These are phyloP conservation scores for Paramormyrops kingsleyae DNA, from an alignment of 2,113 vertebrate species.

Conservation along the genomic window DNA sequence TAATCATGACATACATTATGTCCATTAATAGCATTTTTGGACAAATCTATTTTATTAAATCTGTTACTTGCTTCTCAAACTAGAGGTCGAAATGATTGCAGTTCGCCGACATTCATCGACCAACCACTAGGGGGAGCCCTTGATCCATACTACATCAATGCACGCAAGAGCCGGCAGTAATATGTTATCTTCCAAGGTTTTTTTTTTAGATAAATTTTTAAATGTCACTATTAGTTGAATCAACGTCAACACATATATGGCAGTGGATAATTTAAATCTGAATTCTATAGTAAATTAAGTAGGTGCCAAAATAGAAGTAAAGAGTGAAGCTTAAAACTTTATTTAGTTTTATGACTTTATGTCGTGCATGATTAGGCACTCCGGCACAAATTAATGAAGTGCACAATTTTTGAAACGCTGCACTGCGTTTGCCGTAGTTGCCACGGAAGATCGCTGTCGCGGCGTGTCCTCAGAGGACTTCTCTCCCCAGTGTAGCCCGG, in stretches of 20 bases:
- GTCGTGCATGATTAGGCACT: background rate
- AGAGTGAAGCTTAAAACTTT: background rate
- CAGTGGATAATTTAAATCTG: background rate
- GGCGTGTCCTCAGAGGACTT: background rate
- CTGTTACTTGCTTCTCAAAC: background rate
- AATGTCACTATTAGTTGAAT: background rate
- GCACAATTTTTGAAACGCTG: background rate
- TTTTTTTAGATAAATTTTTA: background rate
- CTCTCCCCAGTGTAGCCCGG: background rate
- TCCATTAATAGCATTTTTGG: background rate
- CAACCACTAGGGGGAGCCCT: slow-evolving; percentile 11
- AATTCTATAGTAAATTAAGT: background rate
- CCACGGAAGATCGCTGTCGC: background rate
- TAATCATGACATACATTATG: background rate
- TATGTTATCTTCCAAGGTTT: background rate
- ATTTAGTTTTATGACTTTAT: background rate
- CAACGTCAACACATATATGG: background rate
- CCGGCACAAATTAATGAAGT: background rate
- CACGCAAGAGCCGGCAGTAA: background rate
- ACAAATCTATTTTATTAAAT: background rate
- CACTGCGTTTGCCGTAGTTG: background rate
- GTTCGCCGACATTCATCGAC: background rate
- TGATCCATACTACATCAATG: background rate
- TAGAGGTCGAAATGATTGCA: background rate
- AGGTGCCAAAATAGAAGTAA: background rate